phyloP scores from a whole-genome alignment of 2,113 vertebrate species.

The Callipepla californica region DNA sequence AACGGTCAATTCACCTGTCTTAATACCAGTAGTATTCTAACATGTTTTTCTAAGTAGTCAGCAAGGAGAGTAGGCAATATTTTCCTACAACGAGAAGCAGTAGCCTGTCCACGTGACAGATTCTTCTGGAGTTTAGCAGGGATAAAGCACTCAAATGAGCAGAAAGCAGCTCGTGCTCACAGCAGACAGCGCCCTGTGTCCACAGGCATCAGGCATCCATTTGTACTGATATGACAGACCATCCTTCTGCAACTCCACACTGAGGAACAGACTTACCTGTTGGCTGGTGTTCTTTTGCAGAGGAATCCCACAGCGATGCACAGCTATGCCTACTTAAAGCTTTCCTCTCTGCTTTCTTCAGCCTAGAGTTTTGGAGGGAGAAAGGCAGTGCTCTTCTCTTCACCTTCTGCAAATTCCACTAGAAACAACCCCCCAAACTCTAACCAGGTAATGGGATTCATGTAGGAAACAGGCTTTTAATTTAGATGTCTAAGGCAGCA shows the following conservation, averaged over 20 bases:
- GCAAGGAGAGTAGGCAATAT: not conserved
- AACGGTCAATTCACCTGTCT: not conserved
- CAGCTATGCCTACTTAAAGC: rapidly evolving
- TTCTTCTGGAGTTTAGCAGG: not conserved
- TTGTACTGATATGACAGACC: not conserved
- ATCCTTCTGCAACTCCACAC: rapidly evolving
- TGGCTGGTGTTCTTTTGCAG: rapidly evolving
- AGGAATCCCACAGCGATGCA: not conserved
- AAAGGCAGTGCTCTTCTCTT: not conserved
- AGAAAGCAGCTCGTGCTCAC: not conserved
- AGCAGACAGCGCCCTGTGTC: not conserved
- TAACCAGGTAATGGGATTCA: not conserved
- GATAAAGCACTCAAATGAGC: not conserved
- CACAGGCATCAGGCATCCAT: not conserved
- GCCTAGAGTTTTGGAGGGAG: no score
- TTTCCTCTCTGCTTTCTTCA: not conserved
- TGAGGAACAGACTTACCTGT: not conserved
- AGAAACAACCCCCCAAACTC: not conserved
- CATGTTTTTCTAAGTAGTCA: not conserved
- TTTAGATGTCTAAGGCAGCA: not conserved
- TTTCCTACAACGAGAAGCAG: not conserved
- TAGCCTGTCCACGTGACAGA: not conserved
- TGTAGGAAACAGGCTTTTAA: not conserved
- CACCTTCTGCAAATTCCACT: not conserved
- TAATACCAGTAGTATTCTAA: not conserved